Evolutionary conservation across 1,140 invertebrate species (phyloP).

Genomic region (Ladona fulva): DNA sequence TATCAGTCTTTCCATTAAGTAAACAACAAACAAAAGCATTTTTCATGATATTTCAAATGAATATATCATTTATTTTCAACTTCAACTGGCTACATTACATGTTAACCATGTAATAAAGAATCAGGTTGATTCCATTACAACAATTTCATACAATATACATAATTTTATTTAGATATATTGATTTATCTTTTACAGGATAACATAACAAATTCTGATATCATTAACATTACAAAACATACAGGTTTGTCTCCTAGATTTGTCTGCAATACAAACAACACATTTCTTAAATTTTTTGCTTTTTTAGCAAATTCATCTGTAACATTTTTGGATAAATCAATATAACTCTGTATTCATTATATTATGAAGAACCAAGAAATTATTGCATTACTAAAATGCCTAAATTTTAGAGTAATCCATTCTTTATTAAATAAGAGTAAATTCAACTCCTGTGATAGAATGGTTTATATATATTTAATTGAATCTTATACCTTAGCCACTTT

Average conservation of each 20-base stretch:
- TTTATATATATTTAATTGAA: no score
- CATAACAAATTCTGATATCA: background rate
- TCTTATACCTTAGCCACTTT: no score
- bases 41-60: background rate
- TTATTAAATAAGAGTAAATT: no score
- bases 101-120: background rate
- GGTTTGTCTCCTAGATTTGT: background rate
- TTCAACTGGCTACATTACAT: constrained; percentile 1
- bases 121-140: background rate
- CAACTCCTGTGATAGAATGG: no score
- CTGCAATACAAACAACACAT: constrained; percentile 6
- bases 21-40: background rate
- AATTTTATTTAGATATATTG: background rate
- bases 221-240: constrained; percentile 10
- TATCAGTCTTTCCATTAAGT: no score
- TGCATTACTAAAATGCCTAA: no score
- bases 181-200: constrained; percentile 11
- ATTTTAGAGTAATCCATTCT: no score
- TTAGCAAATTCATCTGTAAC: no score
- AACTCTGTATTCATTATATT: no score
- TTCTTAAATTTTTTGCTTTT: background rate
- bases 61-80: constrained; percentile 8
- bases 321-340: no score
- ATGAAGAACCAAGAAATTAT: no score
- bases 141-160: background rate